These are phyloP conservation scores for Drosophila yakuba DNA, from an alignment of 1,140 invertebrate genomes.

Conservation along the genomic window DNA sequence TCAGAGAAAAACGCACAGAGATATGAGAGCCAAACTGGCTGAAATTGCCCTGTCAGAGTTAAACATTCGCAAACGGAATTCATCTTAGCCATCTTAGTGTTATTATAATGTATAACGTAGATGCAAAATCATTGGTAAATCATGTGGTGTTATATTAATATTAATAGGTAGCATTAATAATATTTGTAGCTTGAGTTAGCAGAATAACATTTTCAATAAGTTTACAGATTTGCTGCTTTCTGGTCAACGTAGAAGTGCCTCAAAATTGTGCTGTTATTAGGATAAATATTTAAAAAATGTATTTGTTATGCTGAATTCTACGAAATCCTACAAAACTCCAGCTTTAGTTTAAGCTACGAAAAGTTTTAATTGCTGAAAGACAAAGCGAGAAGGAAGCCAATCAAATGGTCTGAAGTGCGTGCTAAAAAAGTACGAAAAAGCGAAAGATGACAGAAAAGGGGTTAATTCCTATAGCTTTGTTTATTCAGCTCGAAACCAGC, in stretches of 20 bases:
- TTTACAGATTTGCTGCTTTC: too few species aligned
- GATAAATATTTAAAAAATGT: background rate
- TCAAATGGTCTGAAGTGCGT: conserved; percentile 4
- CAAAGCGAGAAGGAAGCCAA: background rate
- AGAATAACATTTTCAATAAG: too few species aligned
- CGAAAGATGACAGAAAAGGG: background rate
- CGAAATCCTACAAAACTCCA: too few species aligned
- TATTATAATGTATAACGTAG: too few species aligned
- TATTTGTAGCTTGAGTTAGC: too few species aligned
- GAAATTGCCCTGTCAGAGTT: conserved; percentile 22
- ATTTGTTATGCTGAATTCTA: background rate
- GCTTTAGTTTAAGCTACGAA: background rate
- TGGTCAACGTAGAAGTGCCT: too few species aligned
- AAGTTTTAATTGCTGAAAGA: background rate
- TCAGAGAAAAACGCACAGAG: background rate
- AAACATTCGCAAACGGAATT: conserved; percentile 8
- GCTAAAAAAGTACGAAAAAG: background rate
- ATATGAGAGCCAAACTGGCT: background rate
- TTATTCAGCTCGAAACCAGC: background rate
- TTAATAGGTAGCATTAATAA: too few species aligned
- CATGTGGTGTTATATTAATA: too few species aligned
- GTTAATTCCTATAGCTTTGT: conserved; percentile 18
- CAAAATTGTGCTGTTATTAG: background rate
- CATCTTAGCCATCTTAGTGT: too few species aligned
- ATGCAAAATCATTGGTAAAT: too few species aligned